Base-by-base conservation (phyloP, 2,888 invertebrate genomes). In the Melanophora roralis region DNA sequence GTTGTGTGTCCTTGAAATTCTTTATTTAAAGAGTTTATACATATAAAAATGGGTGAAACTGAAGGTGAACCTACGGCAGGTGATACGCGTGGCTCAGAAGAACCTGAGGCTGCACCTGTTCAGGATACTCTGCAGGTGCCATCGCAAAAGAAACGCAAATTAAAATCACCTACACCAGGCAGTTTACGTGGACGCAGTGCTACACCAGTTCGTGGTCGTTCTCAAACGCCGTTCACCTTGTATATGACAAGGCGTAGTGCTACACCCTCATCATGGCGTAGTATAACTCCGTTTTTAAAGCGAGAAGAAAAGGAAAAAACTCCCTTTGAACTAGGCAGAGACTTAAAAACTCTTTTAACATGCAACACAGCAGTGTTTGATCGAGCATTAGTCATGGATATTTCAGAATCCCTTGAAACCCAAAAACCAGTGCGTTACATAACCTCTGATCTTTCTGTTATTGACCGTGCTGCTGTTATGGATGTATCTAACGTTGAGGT, bases 401-500 rank as follows among this genome's bases (percentile, higher is more conserved):
- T 90, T 69, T 88, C 90, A 19, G 89, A 89, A 76, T 86, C 89
- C 5, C 82, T 85, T 69, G 89, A 88, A 53, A 83, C 84, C 71
- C 88, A 88, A 78, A 88, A 87, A 47, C 89, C 89, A 71, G 88
- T 89, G 62, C 90, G 90, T 88, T 90, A 89, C 83, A 89, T 90
- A 89, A 89, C 90, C 53, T 88, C 90, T 16, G 90, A 90, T 83
- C 81, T 89, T 76, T 90, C 90, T 68, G 90, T 90, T 68, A 90
- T 90, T 78, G 90, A 90, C 87, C 89, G 89, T 81, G 90, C 90
- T 81, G 88, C 89, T 81, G 90, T 90, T 82, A 90, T 90, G 90
- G 90, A 90, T 83, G 88, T 90, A 62, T 90, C 90, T 43, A 90
- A 90, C 85, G 89, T 89, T 84, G 90, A 90, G 87, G 89, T 90